Evolutionary conservation across 2,888 invertebrate species (phyloP).

Genomic region (Amphipoea oculea): DNA sequence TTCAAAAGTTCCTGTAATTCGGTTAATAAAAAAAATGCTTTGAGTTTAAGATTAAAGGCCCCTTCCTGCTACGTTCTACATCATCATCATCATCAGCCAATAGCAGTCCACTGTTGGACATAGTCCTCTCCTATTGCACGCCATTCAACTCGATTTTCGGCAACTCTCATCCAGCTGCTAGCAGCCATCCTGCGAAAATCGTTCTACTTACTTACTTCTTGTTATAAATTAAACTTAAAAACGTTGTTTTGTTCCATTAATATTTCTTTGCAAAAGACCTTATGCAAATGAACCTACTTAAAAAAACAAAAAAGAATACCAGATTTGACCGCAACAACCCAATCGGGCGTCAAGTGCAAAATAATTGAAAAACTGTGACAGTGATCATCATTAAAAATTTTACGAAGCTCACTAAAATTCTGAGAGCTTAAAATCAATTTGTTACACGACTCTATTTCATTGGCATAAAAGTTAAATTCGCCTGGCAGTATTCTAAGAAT

Average conservation of each 20-base stretch:
- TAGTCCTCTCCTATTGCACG: no score
- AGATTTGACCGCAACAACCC: conserved; percentile 52
- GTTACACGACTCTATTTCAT: conserved; percentile 26
- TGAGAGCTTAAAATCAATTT: conserved; percentile 62
- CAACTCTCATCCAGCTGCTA: no score
- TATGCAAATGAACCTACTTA: conserved; percentile 10
- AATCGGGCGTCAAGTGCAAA: conserved; percentile 64
- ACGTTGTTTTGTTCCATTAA: background rate
- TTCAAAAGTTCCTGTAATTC: no score
- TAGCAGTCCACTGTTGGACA: no score
- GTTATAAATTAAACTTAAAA: no score
- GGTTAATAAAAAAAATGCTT: no score
- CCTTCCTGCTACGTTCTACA: no score
- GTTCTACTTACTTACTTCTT: background rate
- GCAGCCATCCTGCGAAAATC: no score
- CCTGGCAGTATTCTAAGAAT: conserved; percentile 35
- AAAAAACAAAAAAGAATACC: conserved; percentile 23
- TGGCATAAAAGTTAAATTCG: conserved; percentile 18
- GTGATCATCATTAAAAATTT: conserved; percentile 55
- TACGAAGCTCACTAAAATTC: conserved; percentile 48
- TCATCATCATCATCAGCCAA: no score
- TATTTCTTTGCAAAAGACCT: background rate
- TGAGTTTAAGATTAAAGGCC: no score
- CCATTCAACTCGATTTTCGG: no score
- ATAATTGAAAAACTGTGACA: conserved; percentile 63